Percentiles rank a stretch among this genome's conserved stretches.
Conservation (phyloP, 37 sponge, comb jelly and placozoan species). For the Spongia lamella region DNA sequence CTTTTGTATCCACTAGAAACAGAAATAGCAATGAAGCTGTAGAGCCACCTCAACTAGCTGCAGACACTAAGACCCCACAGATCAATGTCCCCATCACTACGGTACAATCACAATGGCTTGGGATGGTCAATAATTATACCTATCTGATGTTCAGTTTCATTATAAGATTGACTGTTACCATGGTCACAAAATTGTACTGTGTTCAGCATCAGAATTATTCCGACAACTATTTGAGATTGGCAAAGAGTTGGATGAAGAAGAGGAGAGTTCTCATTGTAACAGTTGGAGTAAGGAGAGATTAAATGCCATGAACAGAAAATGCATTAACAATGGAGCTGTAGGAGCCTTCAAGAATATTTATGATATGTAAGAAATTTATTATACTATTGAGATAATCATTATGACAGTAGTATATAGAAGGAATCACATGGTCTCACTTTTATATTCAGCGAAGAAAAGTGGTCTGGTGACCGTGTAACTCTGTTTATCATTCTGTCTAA, state of each 20-base stretch:
- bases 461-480: too few relatives aligned
- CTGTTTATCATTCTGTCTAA: too few relatives aligned
- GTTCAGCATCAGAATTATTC: constrained; percentile 68
- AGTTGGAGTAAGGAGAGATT: constrained; percentile 45
- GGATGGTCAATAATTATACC: constrained; percentile 27
- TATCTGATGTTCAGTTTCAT: constrained; percentile 58
- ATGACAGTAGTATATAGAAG: too few relatives aligned
- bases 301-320: constrained; percentile 16
- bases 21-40: neutral
- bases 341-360: constrained; percentile 47
- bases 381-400: too few relatives aligned
- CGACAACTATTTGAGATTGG: constrained; percentile 57
- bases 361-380: constrained; percentile 33
- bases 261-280: constrained; percentile 17
- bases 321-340: constrained; percentile 43
- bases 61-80: constrained; percentile 72
- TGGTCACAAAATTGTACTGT: constrained; percentile 58
- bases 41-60: constrained; percentile 71
- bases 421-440: too few relatives aligned
- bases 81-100: constrained; percentile 71
- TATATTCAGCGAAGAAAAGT: too few relatives aligned
- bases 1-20: neutral
- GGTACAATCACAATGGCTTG: constrained; percentile 46
- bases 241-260: neutral
- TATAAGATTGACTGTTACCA: constrained; percentile 21